Evolutionary conservation across 2,888 invertebrate species (phyloP).

Genomic region (Chydorus sphaericus): DNA sequence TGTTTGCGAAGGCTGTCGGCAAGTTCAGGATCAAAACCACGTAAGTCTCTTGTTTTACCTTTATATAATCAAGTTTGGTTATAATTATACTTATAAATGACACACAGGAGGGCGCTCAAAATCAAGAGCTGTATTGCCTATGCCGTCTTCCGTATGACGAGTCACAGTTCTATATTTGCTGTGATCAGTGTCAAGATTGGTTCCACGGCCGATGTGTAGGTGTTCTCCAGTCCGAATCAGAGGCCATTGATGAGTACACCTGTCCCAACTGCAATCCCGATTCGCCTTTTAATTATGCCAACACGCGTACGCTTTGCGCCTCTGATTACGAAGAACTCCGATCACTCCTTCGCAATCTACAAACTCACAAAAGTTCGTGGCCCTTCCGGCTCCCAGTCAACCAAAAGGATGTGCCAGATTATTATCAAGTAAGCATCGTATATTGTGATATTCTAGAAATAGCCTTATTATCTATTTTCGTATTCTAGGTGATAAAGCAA

Average conservation of each 20-base stretch:
- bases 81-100: no score
- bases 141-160: conserved; percentile 95
- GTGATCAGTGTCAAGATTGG: conserved; percentile 98
- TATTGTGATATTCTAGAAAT: no score
- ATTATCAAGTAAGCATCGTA: conserved; percentile 87
- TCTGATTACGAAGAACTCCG: conserved; percentile 70
- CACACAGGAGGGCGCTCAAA: no score
- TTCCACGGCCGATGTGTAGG: conserved; percentile 97
- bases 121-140: conserved; percentile 86
- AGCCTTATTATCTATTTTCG: no score
- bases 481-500: no score
- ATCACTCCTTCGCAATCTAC: conserved; percentile 72
- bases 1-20: conserved; percentile 71
- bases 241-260: conserved; percentile 87
- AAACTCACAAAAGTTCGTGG: conserved; percentile 92
- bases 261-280: conserved; percentile 91
- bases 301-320: conserved; percentile 65
- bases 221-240: conserved; percentile 80
- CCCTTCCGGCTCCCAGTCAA: conserved; percentile 97
- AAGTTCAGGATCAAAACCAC: no score
- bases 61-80: no score
- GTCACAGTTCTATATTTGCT: conserved; percentile 98
- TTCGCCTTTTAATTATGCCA: conserved; percentile 73
- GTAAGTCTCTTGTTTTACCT: no score
- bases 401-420: conserved; percentile 88